These are phyloP conservation scores for Phlogophora meticulosa DNA, from an alignment of 2,888 invertebrate species.

Conservation along the genomic window DNA sequence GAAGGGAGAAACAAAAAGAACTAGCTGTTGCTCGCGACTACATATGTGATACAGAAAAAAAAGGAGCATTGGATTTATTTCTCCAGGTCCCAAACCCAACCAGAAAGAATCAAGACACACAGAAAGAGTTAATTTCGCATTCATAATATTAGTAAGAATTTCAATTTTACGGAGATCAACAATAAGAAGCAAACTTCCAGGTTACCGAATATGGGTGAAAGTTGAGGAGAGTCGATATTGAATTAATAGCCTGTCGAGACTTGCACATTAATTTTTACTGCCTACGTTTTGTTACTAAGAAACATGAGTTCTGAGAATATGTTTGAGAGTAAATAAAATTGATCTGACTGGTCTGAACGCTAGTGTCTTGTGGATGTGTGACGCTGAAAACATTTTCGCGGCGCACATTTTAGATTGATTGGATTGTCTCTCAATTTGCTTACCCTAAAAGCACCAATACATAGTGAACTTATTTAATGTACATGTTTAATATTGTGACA, in stretches of 20 bases:
- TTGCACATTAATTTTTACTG: slow-evolving; percentile 76
- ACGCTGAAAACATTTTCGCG: slow-evolving; percentile 1
- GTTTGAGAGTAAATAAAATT: slow-evolving; percentile 57
- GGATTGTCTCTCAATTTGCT: slow-evolving; percentile 53
- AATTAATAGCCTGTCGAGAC: slow-evolving; percentile 76
- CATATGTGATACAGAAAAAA: too few relatives aligned
- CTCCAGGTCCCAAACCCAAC: too few relatives aligned
- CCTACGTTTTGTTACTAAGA: slow-evolving; percentile 74
- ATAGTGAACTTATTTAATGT: slow-evolving; percentile 50
- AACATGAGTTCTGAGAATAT: slow-evolving; percentile 62
- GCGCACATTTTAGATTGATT: slow-evolving; percentile 26
- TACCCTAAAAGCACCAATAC: slow-evolving; percentile 69
- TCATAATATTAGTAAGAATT: slow-evolving; percentile 24
- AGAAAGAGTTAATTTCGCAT: not conserved
- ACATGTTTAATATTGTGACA: slow-evolving; percentile 65
- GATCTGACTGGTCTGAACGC: slow-evolving; percentile 32
- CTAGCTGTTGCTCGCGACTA: too few relatives aligned
- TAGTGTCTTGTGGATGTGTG: slow-evolving; percentile 21
- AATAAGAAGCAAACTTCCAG: slow-evolving; percentile 63
- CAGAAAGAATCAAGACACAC: too few relatives aligned
- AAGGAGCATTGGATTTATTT: too few relatives aligned
- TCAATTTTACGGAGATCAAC: slow-evolving; percentile 50
- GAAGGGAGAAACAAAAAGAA: too few relatives aligned
- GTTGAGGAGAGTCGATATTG: slow-evolving; percentile 74
- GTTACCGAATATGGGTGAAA: slow-evolving; percentile 79